Conservation (phyloP, 2,888 invertebrate genomes). For the Xylocampa areola region DNA sequence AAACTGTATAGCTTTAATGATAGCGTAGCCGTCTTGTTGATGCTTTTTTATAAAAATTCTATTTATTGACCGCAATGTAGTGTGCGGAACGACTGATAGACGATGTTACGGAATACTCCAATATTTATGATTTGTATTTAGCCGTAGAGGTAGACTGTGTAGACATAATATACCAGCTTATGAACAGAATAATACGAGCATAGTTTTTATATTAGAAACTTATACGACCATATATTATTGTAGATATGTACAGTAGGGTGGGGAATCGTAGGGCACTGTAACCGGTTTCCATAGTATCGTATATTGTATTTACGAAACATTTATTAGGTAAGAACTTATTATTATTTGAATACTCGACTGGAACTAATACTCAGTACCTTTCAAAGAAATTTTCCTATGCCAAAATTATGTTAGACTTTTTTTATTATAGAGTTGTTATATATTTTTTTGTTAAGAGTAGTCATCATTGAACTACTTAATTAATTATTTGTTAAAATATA, state of each 20-base stretch:
- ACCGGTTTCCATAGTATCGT: constrained; percentile 64
- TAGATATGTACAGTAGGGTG: constrained; percentile 69
- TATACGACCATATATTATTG: constrained; percentile 73
- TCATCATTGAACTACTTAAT: constrained; percentile 40
- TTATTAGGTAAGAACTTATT: constrained; percentile 38
- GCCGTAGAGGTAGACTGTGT: constrained; percentile 74
- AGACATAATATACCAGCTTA: constrained; percentile 79
- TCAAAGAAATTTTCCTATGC: constrained; percentile 50
- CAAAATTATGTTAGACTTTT: constrained; percentile 52
- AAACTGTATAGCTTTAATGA: constrained; percentile 88
- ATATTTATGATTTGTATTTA: constrained; percentile 85
- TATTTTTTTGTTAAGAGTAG: constrained; percentile 40
- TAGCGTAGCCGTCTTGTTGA: constrained; percentile 89
- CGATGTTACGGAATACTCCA: constrained; percentile 85
- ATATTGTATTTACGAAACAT: constrained; percentile 51
- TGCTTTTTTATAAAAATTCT: constrained; percentile 88
- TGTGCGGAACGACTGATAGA: constrained; percentile 86
- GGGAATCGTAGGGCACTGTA: constrained; percentile 62
- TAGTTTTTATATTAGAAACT: constrained; percentile 86
- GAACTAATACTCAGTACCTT: constrained; percentile 50
- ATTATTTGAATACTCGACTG: constrained; percentile 49
- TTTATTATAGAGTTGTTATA: constrained; percentile 36
- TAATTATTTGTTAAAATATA: constrained; percentile 45
- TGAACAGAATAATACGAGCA: constrained; percentile 78
- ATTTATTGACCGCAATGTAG: constrained; percentile 87